Conservation (phyloP, 2,888 invertebrate genomes). For the Rhogogaster chlorosoma region DNA sequence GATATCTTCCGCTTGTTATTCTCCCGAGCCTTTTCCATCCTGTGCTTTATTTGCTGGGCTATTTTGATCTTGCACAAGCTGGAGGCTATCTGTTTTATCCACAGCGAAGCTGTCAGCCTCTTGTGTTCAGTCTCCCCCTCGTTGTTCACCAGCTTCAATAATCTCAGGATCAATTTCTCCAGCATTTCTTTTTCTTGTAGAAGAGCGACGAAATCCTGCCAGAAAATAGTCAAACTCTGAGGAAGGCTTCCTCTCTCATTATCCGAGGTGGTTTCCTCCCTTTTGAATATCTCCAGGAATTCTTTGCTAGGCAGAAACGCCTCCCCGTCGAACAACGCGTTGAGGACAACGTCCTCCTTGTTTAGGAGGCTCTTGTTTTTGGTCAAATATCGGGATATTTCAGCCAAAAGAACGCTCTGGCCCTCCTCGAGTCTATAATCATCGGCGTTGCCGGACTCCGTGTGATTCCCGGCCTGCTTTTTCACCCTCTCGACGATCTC, state of each 20-base stretch:
- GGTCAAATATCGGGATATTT: constrained; percentile 66
- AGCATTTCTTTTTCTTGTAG: constrained; percentile 80
- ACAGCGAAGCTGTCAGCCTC: constrained; percentile 79
- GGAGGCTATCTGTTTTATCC: constrained; percentile 79
- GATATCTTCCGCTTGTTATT: constrained; percentile 58
- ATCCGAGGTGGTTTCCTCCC: constrained; percentile 49
- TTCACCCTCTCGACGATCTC: background rate
- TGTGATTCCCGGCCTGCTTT: constrained; percentile 15
- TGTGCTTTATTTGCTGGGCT: constrained; percentile 64
- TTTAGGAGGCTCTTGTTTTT: constrained; percentile 61
- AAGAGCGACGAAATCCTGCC: constrained; percentile 80
- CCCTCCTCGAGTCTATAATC: constrained; percentile 62
- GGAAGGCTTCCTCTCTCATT: constrained; percentile 64
- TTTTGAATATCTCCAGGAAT: constrained; percentile 65
- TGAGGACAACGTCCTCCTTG: constrained; percentile 66
- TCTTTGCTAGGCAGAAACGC: constrained; percentile 71
- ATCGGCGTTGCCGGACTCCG: constrained; percentile 55
- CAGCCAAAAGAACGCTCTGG: constrained; percentile 64
- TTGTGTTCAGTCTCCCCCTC: constrained; percentile 70
- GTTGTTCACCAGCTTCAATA: constrained; percentile 77
- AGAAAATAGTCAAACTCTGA: constrained; percentile 72
- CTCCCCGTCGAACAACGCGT: constrained; percentile 68
- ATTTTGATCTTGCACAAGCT: constrained; percentile 77
- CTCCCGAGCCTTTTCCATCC: constrained; percentile 65
- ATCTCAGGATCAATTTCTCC: constrained; percentile 77